Base-by-base conservation (phyloP, 2,113 vertebrate genomes). In the Hippocampus guttulatus region DNA sequence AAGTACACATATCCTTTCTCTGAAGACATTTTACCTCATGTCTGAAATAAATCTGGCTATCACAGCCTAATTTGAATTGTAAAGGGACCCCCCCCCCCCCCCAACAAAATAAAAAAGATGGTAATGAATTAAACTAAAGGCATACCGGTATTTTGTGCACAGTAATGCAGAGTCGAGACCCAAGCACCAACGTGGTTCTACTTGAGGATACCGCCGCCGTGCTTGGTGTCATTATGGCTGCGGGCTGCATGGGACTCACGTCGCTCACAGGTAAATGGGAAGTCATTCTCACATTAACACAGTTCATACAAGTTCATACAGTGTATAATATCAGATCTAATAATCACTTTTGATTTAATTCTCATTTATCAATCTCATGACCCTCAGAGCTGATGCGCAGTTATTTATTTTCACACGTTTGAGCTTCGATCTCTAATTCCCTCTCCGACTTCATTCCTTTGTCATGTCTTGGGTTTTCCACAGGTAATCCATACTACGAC, bases 131-230 rank as follows among this genome's bases (percentile, higher is more conserved):
- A 43, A 64, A 47, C n/a, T 25, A 18, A 65, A 25, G 14, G 41
- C 12, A 14, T 65, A n/a, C n/a, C n/a, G n/a, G n/a, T n/a, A 27
- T 45, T 71, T 54, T 58, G 68, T 78, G 79, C 78, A 8, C 88
- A 99, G 97, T 99, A 0, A 94, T 97, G 87, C 94, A 97, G 91
- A 96, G 95, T 87, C 93, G 93, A 68, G 97, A 99, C 84, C 97
- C 97, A 11, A 99, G 97, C 73, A 99, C 97, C 1, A 99, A 99
- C 6, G 97, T 99, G 25, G 95, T 99, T 45, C 89, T 99, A 70
- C 84, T 99, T 89, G 97, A 99, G 84, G 97, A 99, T 30, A 90
- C 96, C 67, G 97, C 97, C 25, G 97, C 97, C 52, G 97, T 99
- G 27, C 83, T 99, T 61, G 97, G 97, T 1, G 96, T 99, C 75